Base-by-base conservation (phyloP, 2,797 vertebrate genomes). In the Decapterus maruadsi region DNA sequence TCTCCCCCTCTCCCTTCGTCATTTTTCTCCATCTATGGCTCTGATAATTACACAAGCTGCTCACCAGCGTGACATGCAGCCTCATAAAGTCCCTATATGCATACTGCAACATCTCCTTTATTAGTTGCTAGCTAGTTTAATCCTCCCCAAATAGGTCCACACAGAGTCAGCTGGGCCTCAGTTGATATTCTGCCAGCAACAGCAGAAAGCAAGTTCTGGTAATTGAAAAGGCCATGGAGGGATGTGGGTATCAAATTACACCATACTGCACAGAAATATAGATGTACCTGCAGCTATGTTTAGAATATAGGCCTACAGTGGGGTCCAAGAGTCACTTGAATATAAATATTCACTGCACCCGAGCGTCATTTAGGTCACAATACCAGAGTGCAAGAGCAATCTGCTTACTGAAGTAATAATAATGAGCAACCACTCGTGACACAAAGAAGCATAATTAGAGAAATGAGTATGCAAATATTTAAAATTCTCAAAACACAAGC, bases 171-270 rank as follows among this genome's bases (percentile, higher is more conserved):
- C 26, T 57, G 63, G 75, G 77, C 70, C 72, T 81, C 77, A 55
- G 72, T 73, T 81, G 83, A 86, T 87, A 85, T 87, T 83, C 86
- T 84, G 81, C 83, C 84, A 70, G 82, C 71, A 58, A 80, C 63
- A 79, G 80, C 80, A 85, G 81, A 90, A 92, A 93, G 88, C 89
- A 88, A 79, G 89, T 86, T 88, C 78, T 75, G 61, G 80, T 92
- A 91, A 93, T 90, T 91, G 90, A 92, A 87, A 89, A 80, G 84
- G 67, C 89, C 34, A 9, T 16, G 14, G 68, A 83, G 84, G 89
- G 48, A 61, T 45, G 26, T 26, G 51, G 10, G 65, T 53, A 63
- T 75, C 45, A 81, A 78, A 86, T 83, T 70, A 68, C 57, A 80
- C 14, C 9, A 4, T 31, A 68, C 50, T 50, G 12, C 61, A 61